These are phyloP conservation scores for Brotogeris chrysoptera DNA, from an alignment of 2,797 vertebrate species.

Conservation along the genomic window DNA sequence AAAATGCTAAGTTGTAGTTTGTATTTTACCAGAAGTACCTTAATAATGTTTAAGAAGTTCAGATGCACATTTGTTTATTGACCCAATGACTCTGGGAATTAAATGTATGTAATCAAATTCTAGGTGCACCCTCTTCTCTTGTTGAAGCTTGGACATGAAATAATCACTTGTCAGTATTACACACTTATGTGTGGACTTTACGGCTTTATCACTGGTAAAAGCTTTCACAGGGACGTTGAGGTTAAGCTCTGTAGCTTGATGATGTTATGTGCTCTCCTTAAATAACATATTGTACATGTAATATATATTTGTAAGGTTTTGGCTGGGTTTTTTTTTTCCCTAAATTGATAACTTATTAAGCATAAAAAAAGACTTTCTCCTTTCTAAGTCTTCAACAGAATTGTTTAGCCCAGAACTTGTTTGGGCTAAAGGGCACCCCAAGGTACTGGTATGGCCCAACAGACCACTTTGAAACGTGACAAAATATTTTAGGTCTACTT, in stretches of 20 bases:
- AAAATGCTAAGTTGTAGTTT: neutral
- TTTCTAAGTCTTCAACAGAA: neutral
- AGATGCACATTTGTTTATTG: neutral
- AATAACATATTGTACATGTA: neutral
- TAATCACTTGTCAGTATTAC: neutral
- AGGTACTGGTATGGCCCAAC: neutral
- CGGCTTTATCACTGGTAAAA: neutral
- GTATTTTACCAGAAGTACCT: neutral
- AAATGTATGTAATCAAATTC: neutral
- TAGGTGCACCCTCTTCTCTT: neutral
- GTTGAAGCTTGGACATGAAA: neutral
- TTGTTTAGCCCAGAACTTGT: neutral
- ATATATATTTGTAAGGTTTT: neutral
- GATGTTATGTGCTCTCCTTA: neutral
- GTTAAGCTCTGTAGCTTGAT: neutral
- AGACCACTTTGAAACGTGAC: neutral
- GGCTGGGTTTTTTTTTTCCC: rapidly evolving
- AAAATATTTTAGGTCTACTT: neutral
- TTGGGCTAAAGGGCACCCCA: neutral
- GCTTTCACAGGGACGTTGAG: neutral
- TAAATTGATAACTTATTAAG: neutral
- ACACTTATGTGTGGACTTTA: neutral
- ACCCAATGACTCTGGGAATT: neutral
- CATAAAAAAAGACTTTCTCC: neutral
- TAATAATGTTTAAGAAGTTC: neutral